Evolutionary conservation across 2,113 vertebrate genomes (phyloP).

Genomic region (Ceuthmochares aereus): DNA sequence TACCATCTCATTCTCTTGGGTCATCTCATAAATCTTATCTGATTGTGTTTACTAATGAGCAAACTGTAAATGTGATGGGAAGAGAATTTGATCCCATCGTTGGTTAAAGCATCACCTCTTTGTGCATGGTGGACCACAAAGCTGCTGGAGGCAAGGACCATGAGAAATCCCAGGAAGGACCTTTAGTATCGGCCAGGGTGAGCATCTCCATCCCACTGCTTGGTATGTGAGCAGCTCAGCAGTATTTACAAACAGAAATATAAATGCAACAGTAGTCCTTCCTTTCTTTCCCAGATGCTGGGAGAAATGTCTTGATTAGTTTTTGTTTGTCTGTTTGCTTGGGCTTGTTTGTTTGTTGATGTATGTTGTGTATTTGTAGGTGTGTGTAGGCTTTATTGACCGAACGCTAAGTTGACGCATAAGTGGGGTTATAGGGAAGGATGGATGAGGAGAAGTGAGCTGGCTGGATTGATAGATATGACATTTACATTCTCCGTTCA

Average conservation of each 20-base stretch:
- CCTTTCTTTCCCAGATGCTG: fast-evolving
- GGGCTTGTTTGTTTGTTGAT: conserved; percentile 16
- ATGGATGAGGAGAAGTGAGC: neutral
- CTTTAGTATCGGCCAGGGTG: neutral
- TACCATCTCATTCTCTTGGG: neutral
- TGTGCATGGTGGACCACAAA: fast-evolving
- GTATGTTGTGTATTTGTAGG: neutral
- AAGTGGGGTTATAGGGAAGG: neutral
- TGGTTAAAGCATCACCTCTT: neutral
- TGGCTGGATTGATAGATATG: neutral
- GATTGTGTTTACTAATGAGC: neutral
- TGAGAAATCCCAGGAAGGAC: neutral
- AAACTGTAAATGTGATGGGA: neutral
- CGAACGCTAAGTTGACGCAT: neutral
- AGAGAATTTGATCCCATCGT: neutral
- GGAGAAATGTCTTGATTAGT: neutral
- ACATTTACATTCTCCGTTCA: neutral
- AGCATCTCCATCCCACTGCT: fast-evolving
- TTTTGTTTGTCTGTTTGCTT: conserved; percentile 1
- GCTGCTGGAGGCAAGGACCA: neutral
- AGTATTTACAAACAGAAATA: neutral
- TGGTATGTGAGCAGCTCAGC: fast-evolving
- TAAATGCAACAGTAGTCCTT: neutral
- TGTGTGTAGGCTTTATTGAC: conserved; percentile 10
- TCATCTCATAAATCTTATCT: neutral